Evolutionary conservation across 2,888 invertebrate species (phyloP).

Genomic region (Margaritifera margaritifera): DNA sequence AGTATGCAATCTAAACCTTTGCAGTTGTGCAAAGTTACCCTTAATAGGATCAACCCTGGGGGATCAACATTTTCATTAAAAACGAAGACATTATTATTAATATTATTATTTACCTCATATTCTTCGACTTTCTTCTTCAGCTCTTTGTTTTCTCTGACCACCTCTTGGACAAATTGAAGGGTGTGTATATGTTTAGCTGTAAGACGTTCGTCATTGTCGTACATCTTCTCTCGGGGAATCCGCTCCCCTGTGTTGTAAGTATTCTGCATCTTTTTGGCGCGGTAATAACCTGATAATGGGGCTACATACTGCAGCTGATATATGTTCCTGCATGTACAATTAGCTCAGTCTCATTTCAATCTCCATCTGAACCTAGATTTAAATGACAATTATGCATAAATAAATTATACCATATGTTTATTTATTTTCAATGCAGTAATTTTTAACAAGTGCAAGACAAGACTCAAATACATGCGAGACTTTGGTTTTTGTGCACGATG

Average conservation of each 20-base stretch:
- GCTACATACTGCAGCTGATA: too few relatives aligned
- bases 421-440: not conserved
- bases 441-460: not conserved
- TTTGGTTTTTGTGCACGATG: conserved; percentile 1
- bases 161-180: conserved; percentile 66
- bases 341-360: too few relatives aligned
- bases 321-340: too few relatives aligned
- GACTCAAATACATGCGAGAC: conserved; percentile 17
- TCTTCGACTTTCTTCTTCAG: conserved; percentile 60
- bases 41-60: too few relatives aligned
- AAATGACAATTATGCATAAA: too few relatives aligned
- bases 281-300: not conserved
- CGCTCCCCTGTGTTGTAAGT: conserved; percentile 48
- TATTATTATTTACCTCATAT: conserved; percentile 53
- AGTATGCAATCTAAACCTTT: too few relatives aligned
- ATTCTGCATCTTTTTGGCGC: conserved; percentile 52
- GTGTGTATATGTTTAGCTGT: conserved; percentile 67
- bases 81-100: not conserved
- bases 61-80: not conserved
- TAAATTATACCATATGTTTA: too few relatives aligned
- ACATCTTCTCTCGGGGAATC: conserved; percentile 51
- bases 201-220: conserved; percentile 57
- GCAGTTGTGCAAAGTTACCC: too few relatives aligned
- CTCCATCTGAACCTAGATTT: too few relatives aligned
- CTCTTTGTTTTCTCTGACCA: conserved; percentile 65